Percentiles rank a stretch among this genome's conserved stretches.
These are phyloP conservation scores for Minunthozetes semirufus DNA, from an alignment of 2,888 invertebrate genomes.

Conservation along the genomic window DNA sequence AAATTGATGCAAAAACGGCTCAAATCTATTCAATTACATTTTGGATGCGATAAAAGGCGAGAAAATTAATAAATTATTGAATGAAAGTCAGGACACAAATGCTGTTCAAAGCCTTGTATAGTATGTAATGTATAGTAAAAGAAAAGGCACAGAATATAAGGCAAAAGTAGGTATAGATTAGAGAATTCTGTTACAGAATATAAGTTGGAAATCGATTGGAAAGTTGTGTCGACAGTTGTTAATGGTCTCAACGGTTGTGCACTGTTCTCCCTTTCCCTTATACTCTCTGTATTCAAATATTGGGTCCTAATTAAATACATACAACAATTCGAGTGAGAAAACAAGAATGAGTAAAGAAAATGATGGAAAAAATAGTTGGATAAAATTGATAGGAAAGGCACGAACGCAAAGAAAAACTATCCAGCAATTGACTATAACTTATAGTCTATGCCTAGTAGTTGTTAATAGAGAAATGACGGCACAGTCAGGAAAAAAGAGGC, in stretches of 20 bases:
- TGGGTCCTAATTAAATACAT: slow-evolving; percentile 10
- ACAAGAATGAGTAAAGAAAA: background rate
- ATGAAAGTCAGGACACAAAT: too few species aligned
- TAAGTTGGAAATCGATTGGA: background rate
- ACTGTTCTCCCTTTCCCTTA: background rate
- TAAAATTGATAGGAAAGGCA: too few species aligned
- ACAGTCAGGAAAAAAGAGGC: background rate
- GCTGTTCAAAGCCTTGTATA: too few species aligned
- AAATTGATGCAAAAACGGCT: background rate
- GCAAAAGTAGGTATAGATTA: background rate
- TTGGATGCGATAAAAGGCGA: background rate
- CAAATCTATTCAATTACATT: background rate
- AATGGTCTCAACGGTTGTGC: slow-evolving; percentile 5
- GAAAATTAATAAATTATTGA: background rate
- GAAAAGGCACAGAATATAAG: background rate
- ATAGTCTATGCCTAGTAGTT: too few species aligned
- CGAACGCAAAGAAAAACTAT: too few species aligned
- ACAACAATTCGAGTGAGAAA: background rate
- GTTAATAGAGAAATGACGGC: too few species aligned
- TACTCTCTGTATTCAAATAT: background rate
- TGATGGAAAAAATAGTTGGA: background rate
- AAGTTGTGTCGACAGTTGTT: slow-evolving; percentile 16
- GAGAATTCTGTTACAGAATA: background rate
- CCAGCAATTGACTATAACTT: too few species aligned
- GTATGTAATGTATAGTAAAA: too few species aligned